Base-by-base conservation (phyloP, 2,888 invertebrate genomes). In the Dryobota labecula region DNA sequence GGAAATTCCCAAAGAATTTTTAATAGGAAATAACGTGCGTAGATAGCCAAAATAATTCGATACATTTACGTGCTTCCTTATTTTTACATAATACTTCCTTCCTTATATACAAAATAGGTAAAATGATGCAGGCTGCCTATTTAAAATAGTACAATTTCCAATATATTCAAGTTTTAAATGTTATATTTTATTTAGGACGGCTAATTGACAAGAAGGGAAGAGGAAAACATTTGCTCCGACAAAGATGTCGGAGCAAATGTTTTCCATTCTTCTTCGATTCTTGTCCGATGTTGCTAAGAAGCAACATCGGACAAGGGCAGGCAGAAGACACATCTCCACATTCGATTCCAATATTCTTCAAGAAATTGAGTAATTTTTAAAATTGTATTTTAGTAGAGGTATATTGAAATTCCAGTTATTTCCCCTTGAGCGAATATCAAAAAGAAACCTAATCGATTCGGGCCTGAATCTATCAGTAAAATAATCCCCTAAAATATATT, bases 61-160 rank as follows among this genome's bases (percentile, higher is more conserved):
- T 11, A 36, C 27, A 15, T 11, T 24, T 38, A 24, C 5, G 18
- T 6, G 0, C 11, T 65, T 27, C 27, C 11, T 27, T 45, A 30
- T 38, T 41, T 73, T 13, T 57, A 15, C 4, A 15, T 20, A 47
- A 20, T 20, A 57, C 8, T 60, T 70, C 62, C 61, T 73, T 70
- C 38, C 33, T 41, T 15, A 72, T 47, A 72, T 20, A 4, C 20
- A 5, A 33, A 60, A n/a, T n/a, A n/a, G n/a, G 38, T 36, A 11
- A 38, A 45, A 45, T 57, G 18, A 20, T 7, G n/a, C 9, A 57
- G 13, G 27, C 27, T 70, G 13, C 47, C 5, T n/a, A n/a, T n/a
- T 11, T 30, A 8, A 41, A 47, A 24, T 15, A 2, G 8, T 5
- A 36, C 1, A 30, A 15, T 36, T 36, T 36, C 5, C 43, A 11